phyloP scores from a whole-genome alignment of 2,113 vertebrate species.

The Sardina pilchardus region DNA sequence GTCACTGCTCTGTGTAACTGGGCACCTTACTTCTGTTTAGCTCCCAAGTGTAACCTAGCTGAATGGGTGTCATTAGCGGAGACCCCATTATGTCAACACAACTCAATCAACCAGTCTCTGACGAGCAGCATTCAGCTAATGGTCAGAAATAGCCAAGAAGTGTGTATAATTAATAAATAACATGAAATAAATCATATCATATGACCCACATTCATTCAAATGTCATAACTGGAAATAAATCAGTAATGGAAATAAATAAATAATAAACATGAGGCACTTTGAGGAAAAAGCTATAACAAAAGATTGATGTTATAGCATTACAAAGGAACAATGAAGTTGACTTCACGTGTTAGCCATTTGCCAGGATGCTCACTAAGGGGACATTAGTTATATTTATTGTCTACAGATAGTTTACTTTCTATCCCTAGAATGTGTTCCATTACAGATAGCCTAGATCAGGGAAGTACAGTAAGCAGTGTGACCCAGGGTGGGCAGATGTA shows the following conservation, averaged over 20 bases:
- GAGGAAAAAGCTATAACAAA: background rate
- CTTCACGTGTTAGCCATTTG: background rate
- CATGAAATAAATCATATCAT: no score
- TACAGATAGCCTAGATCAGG: background rate
- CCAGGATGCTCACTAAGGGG: background rate
- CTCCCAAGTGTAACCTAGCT: background rate
- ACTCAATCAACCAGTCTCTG: background rate
- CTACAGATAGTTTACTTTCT: background rate
- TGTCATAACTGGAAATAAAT: no score
- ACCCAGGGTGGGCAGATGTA: background rate
- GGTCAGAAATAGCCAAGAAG: background rate
- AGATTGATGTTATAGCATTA: background rate
- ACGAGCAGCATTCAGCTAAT: background rate
- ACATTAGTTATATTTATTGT: background rate
- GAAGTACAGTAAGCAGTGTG: background rate
- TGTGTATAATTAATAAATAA: background rate
- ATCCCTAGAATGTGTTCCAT: background rate
- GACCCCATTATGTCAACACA: background rate
- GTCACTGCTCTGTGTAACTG: background rate
- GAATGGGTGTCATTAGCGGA: background rate
- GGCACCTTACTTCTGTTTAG: background rate
- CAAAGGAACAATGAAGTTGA: background rate
- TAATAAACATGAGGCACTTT: background rate
- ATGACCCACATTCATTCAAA: no score
- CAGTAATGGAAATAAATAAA: no score